Evolutionary conservation across 1,140 invertebrate species (phyloP), one percentile per base, ranked within the genome.

Genomic region (Aphidius ervi): DNA sequence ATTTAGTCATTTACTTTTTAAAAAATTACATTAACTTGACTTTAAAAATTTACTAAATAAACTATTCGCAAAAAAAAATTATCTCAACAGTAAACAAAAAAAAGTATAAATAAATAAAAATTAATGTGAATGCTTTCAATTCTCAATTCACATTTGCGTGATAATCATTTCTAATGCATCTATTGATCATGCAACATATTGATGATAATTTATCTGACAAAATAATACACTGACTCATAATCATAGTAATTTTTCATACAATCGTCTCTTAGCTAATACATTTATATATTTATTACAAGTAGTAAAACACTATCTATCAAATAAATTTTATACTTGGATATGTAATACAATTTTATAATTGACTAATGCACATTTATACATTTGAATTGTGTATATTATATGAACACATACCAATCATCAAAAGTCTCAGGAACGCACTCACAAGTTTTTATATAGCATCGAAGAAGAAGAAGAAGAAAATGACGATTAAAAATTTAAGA

Each of bases 151-250:
- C 46, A 37, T 31, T 10, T 23, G 45, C 52, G 9, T 46, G 52
- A 61, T 61, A 61, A 61, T 61, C 10, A 50, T 43, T 23, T 20
- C 37, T 56, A 61, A 61, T 61, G 46, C 37, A 61, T 61, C 59
- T 53, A 61, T 61, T 61, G 43, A 61, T 16, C 20, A 39, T 40
- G 37, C 47, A 60, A 61, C 56, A 56, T 61, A 61, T 16, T 42
- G 39, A 56, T n/a, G n/a, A 56, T 47, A 61, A 46, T 46, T 42
- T 47, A 7, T 41, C 20, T 10, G 8, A 40, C 39, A 61, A 56
- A 55, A 56, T 23, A 37, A 61, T 46, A 46, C 54, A 42, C 54
- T 40, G 10, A 39, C 46, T 23, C 23, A 37, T 47, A 46, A 61
- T 61, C 46, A 56, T 42, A 61, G 54, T 61, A 61, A 61, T 61